These are phyloP conservation scores for Chorisops tibialis DNA, from an alignment of 2,888 invertebrate genomes.

Conservation along the genomic window DNA sequence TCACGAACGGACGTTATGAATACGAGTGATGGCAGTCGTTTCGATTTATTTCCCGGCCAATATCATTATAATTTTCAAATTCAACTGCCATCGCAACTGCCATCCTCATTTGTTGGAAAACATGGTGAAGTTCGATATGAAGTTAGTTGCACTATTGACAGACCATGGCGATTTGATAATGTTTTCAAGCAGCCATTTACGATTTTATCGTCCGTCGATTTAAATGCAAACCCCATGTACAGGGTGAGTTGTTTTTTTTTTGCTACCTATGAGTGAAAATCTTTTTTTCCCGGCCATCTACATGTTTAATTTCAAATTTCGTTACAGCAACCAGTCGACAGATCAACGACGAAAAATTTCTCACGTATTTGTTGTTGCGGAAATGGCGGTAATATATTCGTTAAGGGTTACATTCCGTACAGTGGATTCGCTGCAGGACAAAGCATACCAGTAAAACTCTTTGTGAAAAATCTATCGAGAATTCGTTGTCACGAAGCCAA, in stretches of 20 bases:
- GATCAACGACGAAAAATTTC: neutral
- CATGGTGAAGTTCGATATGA: slow-evolving; percentile 74
- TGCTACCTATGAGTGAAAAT: no score
- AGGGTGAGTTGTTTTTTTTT: slow-evolving; percentile 29
- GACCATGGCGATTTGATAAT: slow-evolving; percentile 83
- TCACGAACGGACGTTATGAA: slow-evolving; percentile 46
- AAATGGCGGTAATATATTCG: neutral
- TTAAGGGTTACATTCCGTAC: slow-evolving; percentile 57
- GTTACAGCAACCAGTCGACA: slow-evolving; percentile 4
- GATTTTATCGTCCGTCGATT: slow-evolving; percentile 70
- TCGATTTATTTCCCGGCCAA: slow-evolving; percentile 66
- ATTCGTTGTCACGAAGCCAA: slow-evolving; percentile 63
- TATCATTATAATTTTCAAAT: slow-evolving; percentile 75
- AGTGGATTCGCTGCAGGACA: slow-evolving; percentile 76
- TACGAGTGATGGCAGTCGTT: slow-evolving; percentile 57
- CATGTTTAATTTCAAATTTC: no score
- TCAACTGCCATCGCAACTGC: slow-evolving; percentile 58
- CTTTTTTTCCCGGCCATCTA: no score
- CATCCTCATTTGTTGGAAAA: slow-evolving; percentile 74
- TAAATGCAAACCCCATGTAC: slow-evolving; percentile 58
- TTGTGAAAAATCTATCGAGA: slow-evolving; percentile 73
- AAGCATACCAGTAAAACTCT: slow-evolving; percentile 64
- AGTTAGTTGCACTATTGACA: slow-evolving; percentile 71
- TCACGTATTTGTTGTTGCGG: slow-evolving; percentile 6
- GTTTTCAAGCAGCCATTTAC: slow-evolving; percentile 75